A percentile compares a stretch with the other conserved stretches of the same genome.
Evolutionary conservation across 2,113 vertebrate species (phyloP).

Genomic region (Oxyura jamaicensis): DNA sequence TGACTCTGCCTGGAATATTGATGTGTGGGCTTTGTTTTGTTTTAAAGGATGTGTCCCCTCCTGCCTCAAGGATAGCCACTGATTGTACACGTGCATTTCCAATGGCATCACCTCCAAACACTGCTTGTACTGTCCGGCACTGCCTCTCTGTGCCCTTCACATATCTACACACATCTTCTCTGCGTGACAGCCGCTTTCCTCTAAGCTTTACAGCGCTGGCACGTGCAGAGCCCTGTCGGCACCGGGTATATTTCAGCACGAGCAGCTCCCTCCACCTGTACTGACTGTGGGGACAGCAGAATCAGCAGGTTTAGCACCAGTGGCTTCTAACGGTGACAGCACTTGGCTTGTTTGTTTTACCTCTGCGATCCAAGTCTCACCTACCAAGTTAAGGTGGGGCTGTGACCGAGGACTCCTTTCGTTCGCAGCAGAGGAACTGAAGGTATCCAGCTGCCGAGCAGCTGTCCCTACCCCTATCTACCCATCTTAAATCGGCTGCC

Average conservation of each 20-base stretch:
- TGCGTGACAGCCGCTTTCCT: not conserved
- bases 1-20: rapidly evolving
- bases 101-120: not conserved
- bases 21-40: not conserved
- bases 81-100: not conserved
- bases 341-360: not conserved
- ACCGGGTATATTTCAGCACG: not conserved
- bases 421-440: not conserved
- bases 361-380: not conserved
- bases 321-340: not conserved
- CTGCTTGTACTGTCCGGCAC: no score
- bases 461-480: not conserved
- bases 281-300: not conserved
- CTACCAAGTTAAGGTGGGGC: not conserved
- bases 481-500: no score
- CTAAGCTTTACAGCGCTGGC: not conserved
- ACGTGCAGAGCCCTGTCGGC: not conserved
- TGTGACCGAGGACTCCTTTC: not conserved
- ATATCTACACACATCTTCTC: rapidly evolving
- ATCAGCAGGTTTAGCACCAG: not conserved
- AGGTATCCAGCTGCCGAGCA: not conserved
- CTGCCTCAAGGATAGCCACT: not conserved
- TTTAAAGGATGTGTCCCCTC: not conserved
- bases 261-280: not conserved
- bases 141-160: not conserved